Evolutionary conservation across 2,888 invertebrate species (phyloP), one percentile per base, ranked within the genome.

Genomic region (Julus scanicus): DNA sequence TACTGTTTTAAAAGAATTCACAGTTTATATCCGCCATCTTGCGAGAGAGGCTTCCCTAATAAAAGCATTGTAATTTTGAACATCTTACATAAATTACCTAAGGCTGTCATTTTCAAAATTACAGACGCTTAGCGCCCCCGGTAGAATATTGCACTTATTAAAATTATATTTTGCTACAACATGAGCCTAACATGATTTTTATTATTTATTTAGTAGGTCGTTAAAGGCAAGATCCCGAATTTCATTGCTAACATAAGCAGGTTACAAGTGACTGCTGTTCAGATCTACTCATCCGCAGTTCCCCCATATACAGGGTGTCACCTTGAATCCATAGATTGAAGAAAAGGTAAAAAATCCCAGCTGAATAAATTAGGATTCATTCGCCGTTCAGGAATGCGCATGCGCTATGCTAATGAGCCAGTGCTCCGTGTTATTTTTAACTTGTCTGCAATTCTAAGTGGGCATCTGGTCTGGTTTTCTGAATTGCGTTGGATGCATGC

Each of bases 391-490:
- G 11, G 71, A 71, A 11, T 1, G 29, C 29, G 71, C 71, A 29
- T 29, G 29, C 71, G 71, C 29, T 29, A 71, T 71, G 71, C 71
- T 71, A 71, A 71, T 71, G 71, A 71, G 71, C 71, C 29, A 71
- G 29, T 71, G 29, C 29, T 1, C 9, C 2, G 29, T 71, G 71
- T 37, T 71, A 71, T 71, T 71, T 71, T 71, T 71, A 71, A 71
- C 71, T 71, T 71, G 20, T 9, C 2, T 9, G n/a, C 71, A 29
- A 11, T 8, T n/a, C n/a, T 63, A n/a, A 71, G 29, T 29, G 71
- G 71, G 71, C 71, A 71, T 71, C 71, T 71, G 71, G 71, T 71
- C n/a, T 13, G 29, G 37, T 71, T 29, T 71, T 71, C 71, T 71
- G 63, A 17, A 63, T 63, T n/a, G 15, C 63, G n/a, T n/a, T 63